Evolutionary conservation across 2,888 invertebrate genomes (phyloP), one percentile per base, ranked within the genome.

Genomic region (Steinernema hermaphroditum): DNA sequence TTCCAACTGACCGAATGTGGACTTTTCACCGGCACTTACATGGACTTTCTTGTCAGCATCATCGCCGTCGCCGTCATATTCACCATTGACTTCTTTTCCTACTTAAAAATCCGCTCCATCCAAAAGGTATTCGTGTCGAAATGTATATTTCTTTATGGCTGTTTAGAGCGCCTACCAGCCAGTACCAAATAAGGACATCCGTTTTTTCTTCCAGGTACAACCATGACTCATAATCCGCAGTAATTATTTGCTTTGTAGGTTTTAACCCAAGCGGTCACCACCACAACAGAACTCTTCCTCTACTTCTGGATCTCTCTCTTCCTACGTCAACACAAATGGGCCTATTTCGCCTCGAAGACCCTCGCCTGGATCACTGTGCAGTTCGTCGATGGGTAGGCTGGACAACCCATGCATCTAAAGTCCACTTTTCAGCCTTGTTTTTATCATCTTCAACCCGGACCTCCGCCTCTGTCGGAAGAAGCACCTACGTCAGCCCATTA

Each of bases 391-490:
- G 54, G 46, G 46, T 46, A 46, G 46, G 46, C 16, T 19, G 6
- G 9, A 4, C 22, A 46, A 46, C 16, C 46, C n/a, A 16, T 16
- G 6, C n/a, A 46, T 19, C 4, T 46, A 6, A 19, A 9, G 16
- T 19, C 4, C n/a, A 46, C 16, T 46, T n/a, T 46, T 46, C 46
- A 46, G 24, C 27, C 24, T 24, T 24, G 54, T 54, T 27, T 54
- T 54, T 27, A 54, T 54, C 27, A 8, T 27, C 6, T 54, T 54
- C 54, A 54, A 54, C 19, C 54, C 54, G 6, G 54, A 54, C 54
- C 14, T 54, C 24, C 54, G 54, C 12, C 14, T 54, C 24, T 54
- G 54, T 16, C 19, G 16, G 6, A 54, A 27, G 54, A 54, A 54
- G 54, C 6, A 24, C 1, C 6, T 46, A 2, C 46, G 46, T 4